These are phyloP conservation scores for Caenorhabditis imperialis DNA, from an alignment of 2,888 invertebrate species.

Conservation along the genomic window DNA sequence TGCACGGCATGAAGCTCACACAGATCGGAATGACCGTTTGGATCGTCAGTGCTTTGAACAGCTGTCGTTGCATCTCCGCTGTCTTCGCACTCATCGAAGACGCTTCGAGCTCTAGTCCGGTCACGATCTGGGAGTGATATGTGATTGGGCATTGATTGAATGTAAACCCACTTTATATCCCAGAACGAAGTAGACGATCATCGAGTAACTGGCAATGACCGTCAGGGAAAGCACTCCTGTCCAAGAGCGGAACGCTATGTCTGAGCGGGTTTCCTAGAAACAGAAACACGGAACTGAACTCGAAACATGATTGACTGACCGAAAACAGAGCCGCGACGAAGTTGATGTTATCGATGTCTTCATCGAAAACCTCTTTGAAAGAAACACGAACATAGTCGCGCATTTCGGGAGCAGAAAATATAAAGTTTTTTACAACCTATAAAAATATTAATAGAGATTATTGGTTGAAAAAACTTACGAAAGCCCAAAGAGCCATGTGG, in stretches of 20 bases:
- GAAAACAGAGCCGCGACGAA: neutral
- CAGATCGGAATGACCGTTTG: constrained; percentile 21
- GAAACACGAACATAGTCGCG: constrained; percentile 8
- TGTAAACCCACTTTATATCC: constrained; percentile 6
- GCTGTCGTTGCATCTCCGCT: constrained; percentile 12
- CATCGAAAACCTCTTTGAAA: neutral
- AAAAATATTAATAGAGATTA: no score
- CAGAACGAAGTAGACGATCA: constrained; percentile 9
- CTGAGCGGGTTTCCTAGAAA: constrained; percentile 1
- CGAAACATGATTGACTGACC: no score
- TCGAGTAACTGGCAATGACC: neutral
- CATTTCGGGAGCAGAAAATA: neutral
- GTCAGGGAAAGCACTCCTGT: neutral
- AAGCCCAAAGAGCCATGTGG: neutral
- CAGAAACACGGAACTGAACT: no score
- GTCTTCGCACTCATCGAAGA: constrained; percentile 8
- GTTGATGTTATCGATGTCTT: neutral
- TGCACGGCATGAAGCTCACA: constrained; percentile 19
- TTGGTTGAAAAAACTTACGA: neutral
- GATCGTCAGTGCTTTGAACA: constrained; percentile 10
- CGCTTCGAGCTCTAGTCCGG: neutral
- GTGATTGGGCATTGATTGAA: no score
- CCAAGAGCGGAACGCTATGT: neutral
- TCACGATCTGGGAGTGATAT: constrained; percentile 6
- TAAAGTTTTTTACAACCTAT: no score